Conservation (phyloP, 1,140 invertebrate genomes). For the Drosophila lacertosa region DNA sequence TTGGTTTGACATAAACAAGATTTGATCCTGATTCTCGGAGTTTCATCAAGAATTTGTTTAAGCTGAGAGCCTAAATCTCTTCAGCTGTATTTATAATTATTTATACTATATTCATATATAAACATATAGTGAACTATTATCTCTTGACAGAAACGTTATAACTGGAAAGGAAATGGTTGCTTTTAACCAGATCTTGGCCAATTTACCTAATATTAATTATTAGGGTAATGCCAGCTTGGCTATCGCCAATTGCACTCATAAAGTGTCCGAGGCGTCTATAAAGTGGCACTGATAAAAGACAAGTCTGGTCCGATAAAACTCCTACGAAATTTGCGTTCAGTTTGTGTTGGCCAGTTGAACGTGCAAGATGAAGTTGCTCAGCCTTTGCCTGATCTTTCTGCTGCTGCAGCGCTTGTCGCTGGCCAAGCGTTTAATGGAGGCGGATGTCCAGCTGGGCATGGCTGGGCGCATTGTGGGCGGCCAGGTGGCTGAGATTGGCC, state of each 20-base stretch:
- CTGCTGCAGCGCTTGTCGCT: conserved; percentile 9
- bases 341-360: conserved; percentile 21
- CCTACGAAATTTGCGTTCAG: conserved; percentile 1
- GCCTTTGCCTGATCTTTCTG: conserved; percentile 31
- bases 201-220: neutral
- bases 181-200: too few species aligned
- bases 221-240: neutral
- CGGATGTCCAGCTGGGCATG: neutral
- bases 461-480: conserved; percentile 84
- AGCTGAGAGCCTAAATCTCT: too few species aligned
- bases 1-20: too few species aligned
- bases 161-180: neutral
- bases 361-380: conserved; percentile 47
- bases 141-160: too few species aligned
- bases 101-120: too few species aligned
- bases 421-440: conserved; percentile 21
- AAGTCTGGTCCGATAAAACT: conserved; percentile 26
- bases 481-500: conserved; percentile 71
- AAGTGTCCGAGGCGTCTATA: conserved; percentile 16
- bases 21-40: too few species aligned
- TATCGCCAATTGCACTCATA: conserved; percentile 16
- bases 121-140: too few species aligned
- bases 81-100: too few species aligned
- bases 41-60: too few species aligned
- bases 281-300: conserved; percentile 23